Conservation (phyloP, 2,888 invertebrate species). For the Cheilosia urbana region DNA sequence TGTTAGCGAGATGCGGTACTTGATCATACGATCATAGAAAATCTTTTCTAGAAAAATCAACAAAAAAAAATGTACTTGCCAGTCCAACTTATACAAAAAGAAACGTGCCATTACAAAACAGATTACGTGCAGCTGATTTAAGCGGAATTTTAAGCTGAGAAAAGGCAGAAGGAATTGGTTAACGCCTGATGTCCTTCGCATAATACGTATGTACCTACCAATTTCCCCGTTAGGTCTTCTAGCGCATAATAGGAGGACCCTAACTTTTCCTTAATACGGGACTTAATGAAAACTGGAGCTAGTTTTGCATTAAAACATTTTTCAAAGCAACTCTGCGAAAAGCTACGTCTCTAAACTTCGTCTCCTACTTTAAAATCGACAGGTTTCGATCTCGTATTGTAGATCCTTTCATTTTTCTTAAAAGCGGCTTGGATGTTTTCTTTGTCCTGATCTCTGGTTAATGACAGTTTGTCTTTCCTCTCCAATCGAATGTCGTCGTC, state of each 20-base stretch:
- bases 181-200: slow-evolving; percentile 10
- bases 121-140: not conserved
- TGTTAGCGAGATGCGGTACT: no score
- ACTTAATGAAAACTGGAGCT: slow-evolving; percentile 1
- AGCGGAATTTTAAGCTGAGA: not conserved
- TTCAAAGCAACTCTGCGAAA: slow-evolving; percentile 5
- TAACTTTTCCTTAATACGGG: not conserved
- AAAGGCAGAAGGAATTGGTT: not conserved
- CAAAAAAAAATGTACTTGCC: no score
- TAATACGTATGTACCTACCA: not conserved
- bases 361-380: slow-evolving; percentile 6
- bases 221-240: slow-evolving; percentile 1
- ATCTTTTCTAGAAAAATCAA: no score
- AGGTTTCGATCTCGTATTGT: slow-evolving; percentile 3
- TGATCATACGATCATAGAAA: no score
- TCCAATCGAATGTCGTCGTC: not conserved
- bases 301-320: not conserved
- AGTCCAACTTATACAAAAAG: no score
- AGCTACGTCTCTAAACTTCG: not conserved
- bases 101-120: no score
- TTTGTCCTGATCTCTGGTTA: not conserved
- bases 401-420: no score
- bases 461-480: not conserved
- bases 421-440: not conserved
- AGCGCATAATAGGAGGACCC: not conserved